These are phyloP conservation scores for Nemotelus pantherinus DNA, from an alignment of 2,888 invertebrate genomes.

Conservation along the genomic window DNA sequence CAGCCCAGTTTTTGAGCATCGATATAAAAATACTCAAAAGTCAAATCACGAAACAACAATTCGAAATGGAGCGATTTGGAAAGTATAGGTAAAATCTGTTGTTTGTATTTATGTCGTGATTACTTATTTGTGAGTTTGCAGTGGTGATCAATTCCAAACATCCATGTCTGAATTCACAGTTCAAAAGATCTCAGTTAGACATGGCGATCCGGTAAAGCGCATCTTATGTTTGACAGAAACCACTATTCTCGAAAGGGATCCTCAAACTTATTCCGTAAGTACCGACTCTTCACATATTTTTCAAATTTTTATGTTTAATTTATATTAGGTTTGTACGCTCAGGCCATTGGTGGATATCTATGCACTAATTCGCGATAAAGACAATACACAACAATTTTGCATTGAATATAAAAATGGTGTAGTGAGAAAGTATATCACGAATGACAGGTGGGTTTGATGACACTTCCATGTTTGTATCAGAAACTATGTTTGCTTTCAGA, in stretches of 20 bases:
- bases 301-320: not conserved
- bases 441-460: constrained; percentile 76
- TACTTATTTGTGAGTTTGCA: constrained; percentile 64
- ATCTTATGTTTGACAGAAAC: constrained; percentile 95
- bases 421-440: constrained; percentile 86
- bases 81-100: constrained; percentile 77
- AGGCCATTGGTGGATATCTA: constrained; percentile 86
- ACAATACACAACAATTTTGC: constrained; percentile 91
- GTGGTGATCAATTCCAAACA: constrained; percentile 94
- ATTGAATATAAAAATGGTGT: constrained; percentile 95
- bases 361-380: constrained; percentile 87
- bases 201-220: constrained; percentile 85
- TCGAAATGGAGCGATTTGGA: constrained; percentile 88
- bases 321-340: constrained; percentile 75
- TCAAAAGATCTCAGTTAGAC: constrained; percentile 87
- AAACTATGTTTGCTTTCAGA: constrained; percentile 66
- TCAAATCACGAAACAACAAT: constrained; percentile 86
- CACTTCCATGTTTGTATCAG: not conserved
- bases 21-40: constrained; percentile 85
- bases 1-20: constrained; percentile 81
- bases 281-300: not conserved
- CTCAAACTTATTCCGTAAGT: constrained; percentile 86
- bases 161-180: constrained; percentile 96
- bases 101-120: not conserved
- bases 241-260: constrained; percentile 95